Evolutionary conservation across 2,888 invertebrate species (phyloP), one percentile per base, ranked within the genome.

Genomic region (Abrostola tripartita): DNA sequence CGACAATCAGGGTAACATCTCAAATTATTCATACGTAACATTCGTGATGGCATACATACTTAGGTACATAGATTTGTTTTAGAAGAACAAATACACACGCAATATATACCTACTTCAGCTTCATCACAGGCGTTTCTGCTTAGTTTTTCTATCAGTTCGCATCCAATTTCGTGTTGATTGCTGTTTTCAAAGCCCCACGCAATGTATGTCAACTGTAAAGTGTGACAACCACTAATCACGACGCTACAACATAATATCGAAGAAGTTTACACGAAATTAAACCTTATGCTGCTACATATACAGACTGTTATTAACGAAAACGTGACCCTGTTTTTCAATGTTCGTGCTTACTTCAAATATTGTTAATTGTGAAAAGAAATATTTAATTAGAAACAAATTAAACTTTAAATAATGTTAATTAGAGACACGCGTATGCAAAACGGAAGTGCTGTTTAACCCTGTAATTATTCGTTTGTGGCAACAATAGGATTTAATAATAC

Each of bases 171-270:
- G 24, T 9, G 44, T 47, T 47, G 67, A 60, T 65, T 62, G 61
- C 78, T 61, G 40, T 60, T 79, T 79, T 57, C 56, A 63, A 53
- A 59, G 62, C 68, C 61, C 58, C 55, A 35, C 56, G 37, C 64
- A 75, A 78, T 81, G 81, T 82, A 85, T 76, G 80, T 80, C 81
- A 81, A 83, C 84, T 79, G 84, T 74, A 81, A 75, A 79, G 73
- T 79, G 81, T 84, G 85, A 86, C 85, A 87, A 84, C 81, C 80
- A 74, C 74, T 81, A 86, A 89, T 89, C 85, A 82, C 61, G 38
- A 41, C 52, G 47, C 52, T 52, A 71, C 69, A 69, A 67, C 38
- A 47, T 40, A 52, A 35, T 5, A 37, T 36, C 12, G 37, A 6
- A 7, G 6, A 11, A 42, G 35, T 49, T 57, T 37, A 11, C 0